Base-by-base conservation (phyloP, 1,140 invertebrate species). In the Bilobella aurantiaca region DNA sequence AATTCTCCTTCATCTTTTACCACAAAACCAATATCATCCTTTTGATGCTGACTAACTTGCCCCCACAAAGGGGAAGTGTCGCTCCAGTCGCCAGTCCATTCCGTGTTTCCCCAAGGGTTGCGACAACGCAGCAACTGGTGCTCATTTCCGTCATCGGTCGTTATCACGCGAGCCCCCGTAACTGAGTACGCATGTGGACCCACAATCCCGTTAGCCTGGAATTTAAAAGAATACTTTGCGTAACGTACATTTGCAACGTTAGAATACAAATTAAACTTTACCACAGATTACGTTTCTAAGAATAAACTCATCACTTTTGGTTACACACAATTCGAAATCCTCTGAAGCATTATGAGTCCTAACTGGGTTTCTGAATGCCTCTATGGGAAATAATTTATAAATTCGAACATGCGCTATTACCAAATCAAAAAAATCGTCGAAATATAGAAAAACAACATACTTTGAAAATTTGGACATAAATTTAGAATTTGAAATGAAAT, bases 31-130 rank as follows among this genome's bases (percentile, higher is more conserved):
- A 87, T 12, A 95, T 76, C 69, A 84, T 82, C 28, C 85, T 81
- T 1, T 86, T 79, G 30, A 91, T 77, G 49, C 85, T 82, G 12
- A 82, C 78, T 0, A 89, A 53, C 49, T 5, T 5, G 3, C 5
- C 25, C 92, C 95, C 96, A 98, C 42, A 87, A 79, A 0, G 83
- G 77, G 53, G 92, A 96, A 66, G 86, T 83, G 73, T 94, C 91
- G 1, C 89, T 89, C 91, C 93, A 98, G 71, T 95, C 90, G 14
- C 96, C 95, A 67, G 90, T 89, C 95, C 95, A 99, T 34, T 91
- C 93, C 77, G 93, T 98, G 76, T 93, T 89, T 1, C 95, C 96
- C 96, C 96, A 98, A 0, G 96, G 95, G 83, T 98, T 98, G n/a
- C 94, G 83, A 14, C 98, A 78, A 71, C 91, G 84, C 3, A 98